Percentiles rank a stretch among this genome's conserved stretches.
Evolutionary conservation across 2,888 invertebrate species (phyloP).

Genomic region (Leptinotarsa haldemani): DNA sequence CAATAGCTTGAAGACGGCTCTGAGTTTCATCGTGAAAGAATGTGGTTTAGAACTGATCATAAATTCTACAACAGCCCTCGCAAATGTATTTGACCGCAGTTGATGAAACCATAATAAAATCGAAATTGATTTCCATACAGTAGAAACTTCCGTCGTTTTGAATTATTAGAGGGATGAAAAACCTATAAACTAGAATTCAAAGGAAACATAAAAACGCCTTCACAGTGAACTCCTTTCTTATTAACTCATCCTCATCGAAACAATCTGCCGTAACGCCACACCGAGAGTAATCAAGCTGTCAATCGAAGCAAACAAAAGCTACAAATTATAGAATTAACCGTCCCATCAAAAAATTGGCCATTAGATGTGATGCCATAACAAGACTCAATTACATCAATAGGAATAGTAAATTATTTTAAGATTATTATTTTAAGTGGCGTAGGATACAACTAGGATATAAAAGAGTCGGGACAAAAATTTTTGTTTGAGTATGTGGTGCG

Average conservation of each 20-base stretch:
- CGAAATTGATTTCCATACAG: too few species aligned
- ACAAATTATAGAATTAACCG: constrained; percentile 44
- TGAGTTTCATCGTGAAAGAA: too few species aligned
- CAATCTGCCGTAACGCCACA: constrained; percentile 25
- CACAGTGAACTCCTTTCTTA: not conserved
- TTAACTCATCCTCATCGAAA: not conserved
- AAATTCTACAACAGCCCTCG: too few species aligned
- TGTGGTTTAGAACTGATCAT: too few species aligned
- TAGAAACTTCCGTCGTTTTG: too few species aligned
- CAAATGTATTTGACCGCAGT: too few species aligned
- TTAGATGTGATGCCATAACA: constrained; percentile 31
- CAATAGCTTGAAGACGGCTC: too few species aligned
- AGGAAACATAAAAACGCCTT: not conserved
- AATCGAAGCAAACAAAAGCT: constrained; percentile 44
- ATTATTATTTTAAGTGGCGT: constrained; percentile 32
- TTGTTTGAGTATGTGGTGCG: constrained; percentile 47
- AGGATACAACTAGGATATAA: constrained; percentile 37
- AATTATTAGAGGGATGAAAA: too few species aligned
- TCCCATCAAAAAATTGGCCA: constrained; percentile 41
- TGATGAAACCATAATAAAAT: too few species aligned
- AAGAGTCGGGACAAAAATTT: constrained; percentile 40
- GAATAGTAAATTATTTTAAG: constrained; percentile 45
- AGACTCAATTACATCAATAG: constrained; percentile 39
- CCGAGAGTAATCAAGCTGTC: constrained; percentile 36
- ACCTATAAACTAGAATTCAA: too few species aligned